Conservation (phyloP, 2,888 invertebrate species). For the Ophion costatus region DNA sequence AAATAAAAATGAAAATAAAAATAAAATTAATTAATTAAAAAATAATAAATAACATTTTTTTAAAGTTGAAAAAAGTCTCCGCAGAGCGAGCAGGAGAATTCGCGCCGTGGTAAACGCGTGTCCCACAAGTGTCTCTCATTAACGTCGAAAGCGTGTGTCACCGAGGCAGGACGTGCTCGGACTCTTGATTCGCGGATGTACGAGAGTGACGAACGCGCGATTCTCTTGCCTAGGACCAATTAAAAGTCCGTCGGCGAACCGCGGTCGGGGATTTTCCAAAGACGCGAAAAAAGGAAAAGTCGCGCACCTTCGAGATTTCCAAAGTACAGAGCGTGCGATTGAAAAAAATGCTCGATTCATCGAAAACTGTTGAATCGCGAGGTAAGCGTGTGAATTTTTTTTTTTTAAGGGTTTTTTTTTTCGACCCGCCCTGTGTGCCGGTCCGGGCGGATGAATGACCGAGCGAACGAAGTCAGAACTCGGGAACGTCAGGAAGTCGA, state of each 20-base stretch:
- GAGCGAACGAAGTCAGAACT: constrained; percentile 35
- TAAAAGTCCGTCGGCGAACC: neutral
- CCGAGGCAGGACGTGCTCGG: constrained; percentile 39
- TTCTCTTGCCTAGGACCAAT: constrained; percentile 31
- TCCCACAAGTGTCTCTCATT: constrained; percentile 32
- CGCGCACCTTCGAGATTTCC: too few species aligned
- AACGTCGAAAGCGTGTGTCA: constrained; percentile 42
- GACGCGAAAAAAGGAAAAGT: too few species aligned
- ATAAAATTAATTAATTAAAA: too few species aligned
- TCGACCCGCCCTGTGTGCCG: neutral
- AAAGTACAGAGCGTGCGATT: too few species aligned
- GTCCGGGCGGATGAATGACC: constrained; percentile 30
- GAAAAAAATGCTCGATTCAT: too few species aligned
- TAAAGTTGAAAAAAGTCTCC: too few species aligned
- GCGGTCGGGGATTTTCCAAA: too few species aligned
- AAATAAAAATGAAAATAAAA: too few species aligned
- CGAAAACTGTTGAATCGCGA: too few species aligned
- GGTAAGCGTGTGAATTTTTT: neutral
- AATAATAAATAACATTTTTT: too few species aligned
- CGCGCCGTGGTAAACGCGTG: constrained; percentile 25
- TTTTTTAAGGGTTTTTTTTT: neutral
- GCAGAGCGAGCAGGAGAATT: constrained; percentile 12
- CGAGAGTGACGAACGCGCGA: constrained; percentile 11
- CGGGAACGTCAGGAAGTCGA: constrained; percentile 35
- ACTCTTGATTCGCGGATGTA: constrained; percentile 32